These are phyloP conservation scores for Phoenicopterus ruber DNA, from an alignment of 2,113 vertebrate genomes.

Conservation along the genomic window DNA sequence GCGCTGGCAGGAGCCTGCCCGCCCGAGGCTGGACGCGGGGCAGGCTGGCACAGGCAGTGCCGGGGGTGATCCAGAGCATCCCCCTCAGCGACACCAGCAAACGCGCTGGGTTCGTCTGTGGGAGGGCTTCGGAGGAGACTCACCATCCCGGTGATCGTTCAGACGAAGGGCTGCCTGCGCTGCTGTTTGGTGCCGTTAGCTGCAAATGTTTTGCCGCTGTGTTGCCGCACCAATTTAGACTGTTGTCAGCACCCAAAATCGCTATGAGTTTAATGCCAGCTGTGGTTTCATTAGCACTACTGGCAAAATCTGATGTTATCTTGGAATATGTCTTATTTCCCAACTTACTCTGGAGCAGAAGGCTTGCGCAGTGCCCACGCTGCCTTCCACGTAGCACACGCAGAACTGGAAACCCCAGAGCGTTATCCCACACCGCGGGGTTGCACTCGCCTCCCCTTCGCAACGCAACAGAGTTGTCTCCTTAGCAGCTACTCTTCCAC, in stretches of 20 bases:
- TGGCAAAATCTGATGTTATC: neutral
- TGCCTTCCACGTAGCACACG: fast-evolving
- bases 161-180: neutral
- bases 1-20: neutral
- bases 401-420: neutral
- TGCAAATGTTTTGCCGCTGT: neutral
- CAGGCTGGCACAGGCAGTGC: neutral
- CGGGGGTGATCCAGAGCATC: neutral
- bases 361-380: fast-evolving
- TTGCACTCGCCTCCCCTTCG: neutral
- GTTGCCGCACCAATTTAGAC: neutral
- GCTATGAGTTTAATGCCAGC: neutral
- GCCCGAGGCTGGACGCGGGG: fast-evolving
- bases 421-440: fast-evolving
- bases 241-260: neutral
- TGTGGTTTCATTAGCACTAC: neutral
- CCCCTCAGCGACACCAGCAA: fast-evolving
- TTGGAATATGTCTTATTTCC: neutral
- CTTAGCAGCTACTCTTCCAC: neutral
- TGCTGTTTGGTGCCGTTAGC: neutral
- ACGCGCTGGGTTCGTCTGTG: neutral
- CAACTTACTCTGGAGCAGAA: neutral
- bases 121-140: neutral
- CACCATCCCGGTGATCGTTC: too few species aligned
- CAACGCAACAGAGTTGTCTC: neutral